Evolutionary conservation across 64 coral and sea anemone species (phyloP).

Genomic region (Pachyseris speciosa): DNA sequence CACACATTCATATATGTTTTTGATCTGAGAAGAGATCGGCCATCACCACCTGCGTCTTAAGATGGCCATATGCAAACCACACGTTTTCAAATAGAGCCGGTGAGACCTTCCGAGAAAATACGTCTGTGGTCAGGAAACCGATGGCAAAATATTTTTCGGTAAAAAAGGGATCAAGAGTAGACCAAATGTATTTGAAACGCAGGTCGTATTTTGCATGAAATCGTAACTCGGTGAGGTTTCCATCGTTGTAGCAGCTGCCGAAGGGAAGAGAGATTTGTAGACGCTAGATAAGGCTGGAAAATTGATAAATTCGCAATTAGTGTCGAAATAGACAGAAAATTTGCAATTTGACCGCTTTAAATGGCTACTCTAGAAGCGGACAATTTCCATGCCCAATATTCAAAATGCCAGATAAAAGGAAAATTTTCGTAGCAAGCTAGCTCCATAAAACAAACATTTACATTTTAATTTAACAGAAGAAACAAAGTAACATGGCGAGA

Average conservation of each 20-base stretch:
- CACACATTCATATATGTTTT: neutral
- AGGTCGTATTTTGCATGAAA: too few species aligned
- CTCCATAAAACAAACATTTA: neutral
- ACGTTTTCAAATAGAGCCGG: neutral
- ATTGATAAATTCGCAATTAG: conserved; percentile 52
- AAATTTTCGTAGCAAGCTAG: neutral
- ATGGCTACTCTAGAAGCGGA: neutral
- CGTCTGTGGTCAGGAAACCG: neutral
- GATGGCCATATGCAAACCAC: neutral
- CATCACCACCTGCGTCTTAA: neutral
- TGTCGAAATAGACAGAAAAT: conserved; percentile 18
- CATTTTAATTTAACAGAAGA: neutral
- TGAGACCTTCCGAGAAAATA: neutral
- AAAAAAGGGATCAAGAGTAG: too few species aligned
- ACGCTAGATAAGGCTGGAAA: neutral
- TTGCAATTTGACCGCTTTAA: conserved; percentile 28
- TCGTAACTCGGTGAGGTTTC: too few species aligned
- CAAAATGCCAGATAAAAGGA: neutral
- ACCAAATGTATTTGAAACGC: too few species aligned
- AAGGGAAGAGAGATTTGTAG: neutral
- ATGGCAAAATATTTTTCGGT: too few species aligned
- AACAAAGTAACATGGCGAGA: too few species aligned
- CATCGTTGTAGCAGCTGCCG: neutral
- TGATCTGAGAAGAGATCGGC: neutral
- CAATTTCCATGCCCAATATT: conserved; percentile 11